Conservation (phyloP, 1,140 invertebrate species). For the Drosophila melanogaster region DNA sequence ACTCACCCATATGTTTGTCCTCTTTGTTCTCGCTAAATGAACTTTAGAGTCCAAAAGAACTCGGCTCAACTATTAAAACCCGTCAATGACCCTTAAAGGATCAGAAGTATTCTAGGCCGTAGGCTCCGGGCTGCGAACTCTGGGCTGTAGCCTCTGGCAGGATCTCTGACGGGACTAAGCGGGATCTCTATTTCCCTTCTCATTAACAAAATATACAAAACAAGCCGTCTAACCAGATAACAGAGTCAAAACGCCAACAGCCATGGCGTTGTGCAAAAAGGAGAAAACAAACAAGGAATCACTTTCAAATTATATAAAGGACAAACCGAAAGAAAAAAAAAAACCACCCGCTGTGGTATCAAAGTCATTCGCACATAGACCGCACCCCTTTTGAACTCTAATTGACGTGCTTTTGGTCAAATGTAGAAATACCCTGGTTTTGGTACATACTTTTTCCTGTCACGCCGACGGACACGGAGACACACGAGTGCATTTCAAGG, state of each 20-base stretch:
- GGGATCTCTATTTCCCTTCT: no score
- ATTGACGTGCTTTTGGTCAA: constrained; percentile 76
- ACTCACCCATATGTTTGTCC: constrained; percentile 33
- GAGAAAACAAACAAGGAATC: constrained; percentile 49
- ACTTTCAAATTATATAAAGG: constrained; percentile 78
- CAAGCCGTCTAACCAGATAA: neutral
- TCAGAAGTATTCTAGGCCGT: constrained; percentile 1
- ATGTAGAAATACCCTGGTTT: constrained; percentile 55
- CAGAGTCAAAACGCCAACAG: no score
- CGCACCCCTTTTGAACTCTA: constrained; percentile 56
- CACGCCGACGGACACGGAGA: constrained; percentile 49
- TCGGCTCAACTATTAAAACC: constrained; percentile 69
- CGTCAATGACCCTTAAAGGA: constrained; percentile 24
- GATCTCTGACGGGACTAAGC: no score
- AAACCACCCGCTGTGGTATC: constrained; percentile 33
- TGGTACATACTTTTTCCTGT: constrained; percentile 53
- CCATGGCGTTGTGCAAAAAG: no score
- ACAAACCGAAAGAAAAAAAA: constrained; percentile 30
- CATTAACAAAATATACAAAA: no score
- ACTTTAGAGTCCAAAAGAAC: constrained; percentile 59
- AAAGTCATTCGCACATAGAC: constrained; percentile 60
- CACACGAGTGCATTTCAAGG: constrained; percentile 71
- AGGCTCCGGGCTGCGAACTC: no score
- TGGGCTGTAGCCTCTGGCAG: no score
- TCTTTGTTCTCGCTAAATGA: constrained; percentile 68